phyloP scores from a whole-genome alignment of 2,113 vertebrate genomes.

The Telmatochromis brichardi region DNA sequence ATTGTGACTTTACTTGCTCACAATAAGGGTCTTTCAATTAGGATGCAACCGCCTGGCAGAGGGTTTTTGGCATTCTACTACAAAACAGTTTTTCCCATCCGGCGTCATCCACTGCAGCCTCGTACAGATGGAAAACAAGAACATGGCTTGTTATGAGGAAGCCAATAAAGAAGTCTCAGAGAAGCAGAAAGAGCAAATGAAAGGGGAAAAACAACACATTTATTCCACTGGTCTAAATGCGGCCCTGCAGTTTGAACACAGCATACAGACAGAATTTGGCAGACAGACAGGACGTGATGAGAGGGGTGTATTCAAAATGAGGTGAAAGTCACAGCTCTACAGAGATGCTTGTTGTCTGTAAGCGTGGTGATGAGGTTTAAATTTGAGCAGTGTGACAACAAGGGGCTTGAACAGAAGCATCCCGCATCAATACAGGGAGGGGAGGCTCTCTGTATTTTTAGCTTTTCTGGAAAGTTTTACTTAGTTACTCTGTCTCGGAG shows the following conservation, averaged over 20 bases:
- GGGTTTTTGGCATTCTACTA: background rate
- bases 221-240: slow-evolving; percentile 67
- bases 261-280: slow-evolving; percentile 16
- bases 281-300: slow-evolving; percentile 10
- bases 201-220: slow-evolving; percentile 64
- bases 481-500: background rate
- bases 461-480: slow-evolving; percentile 6
- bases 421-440: background rate
- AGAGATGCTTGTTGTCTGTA: slow-evolving; percentile 65
- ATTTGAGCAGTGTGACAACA: background rate
- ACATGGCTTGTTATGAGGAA: slow-evolving; percentile 5
- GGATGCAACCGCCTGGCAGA: background rate
- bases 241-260: slow-evolving; percentile 44
- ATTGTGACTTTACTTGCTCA: background rate
- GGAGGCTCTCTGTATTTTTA: background rate
- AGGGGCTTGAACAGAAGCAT: background rate
- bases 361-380: slow-evolving; percentile 21
- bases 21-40: background rate
- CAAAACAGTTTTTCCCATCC: slow-evolving; percentile 13
- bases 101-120: background rate
- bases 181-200: slow-evolving; percentile 29
- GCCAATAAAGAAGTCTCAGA: slow-evolving; percentile 65
- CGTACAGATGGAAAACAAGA: slow-evolving; percentile 55
- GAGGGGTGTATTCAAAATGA: background rate
- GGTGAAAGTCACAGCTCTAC: slow-evolving; percentile 39